phyloP scores from a whole-genome alignment of 1,140 invertebrate species.

The Tyrophagus putrescentiae region DNA sequence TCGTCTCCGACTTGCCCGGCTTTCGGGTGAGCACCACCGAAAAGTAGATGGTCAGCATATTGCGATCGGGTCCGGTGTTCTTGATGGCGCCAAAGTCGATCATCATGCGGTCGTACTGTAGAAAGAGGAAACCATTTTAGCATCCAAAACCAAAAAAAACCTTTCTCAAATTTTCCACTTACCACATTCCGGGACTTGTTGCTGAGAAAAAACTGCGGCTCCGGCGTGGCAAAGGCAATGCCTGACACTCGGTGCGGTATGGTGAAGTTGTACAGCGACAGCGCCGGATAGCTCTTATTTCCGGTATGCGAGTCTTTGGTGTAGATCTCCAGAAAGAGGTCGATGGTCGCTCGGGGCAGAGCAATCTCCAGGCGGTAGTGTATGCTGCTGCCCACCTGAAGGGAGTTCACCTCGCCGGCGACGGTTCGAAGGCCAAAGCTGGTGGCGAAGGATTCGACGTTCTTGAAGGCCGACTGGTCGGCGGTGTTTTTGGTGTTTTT shows the following conservation, averaged over 20 bases:
- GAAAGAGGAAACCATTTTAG: conserved; percentile 20
- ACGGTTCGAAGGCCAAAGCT: conserved; percentile 22
- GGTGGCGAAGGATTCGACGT: conserved; percentile 5
- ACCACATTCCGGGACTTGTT: conserved; percentile 24
- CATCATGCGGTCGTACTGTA: conserved; percentile 35
- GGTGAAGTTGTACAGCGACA: conserved; percentile 26
- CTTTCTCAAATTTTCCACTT: not conserved
- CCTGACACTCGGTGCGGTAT: conserved; percentile 19
- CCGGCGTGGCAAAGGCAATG: conserved; percentile 11
- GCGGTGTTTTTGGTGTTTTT: not conserved
- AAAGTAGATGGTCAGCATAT: conserved; percentile 30
- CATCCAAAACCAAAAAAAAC: conserved; percentile 1
- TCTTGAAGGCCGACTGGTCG: not conserved
- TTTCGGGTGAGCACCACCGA: conserved; percentile 33
- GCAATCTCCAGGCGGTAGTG: conserved; percentile 22
- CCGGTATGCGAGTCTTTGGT: conserved; percentile 27
- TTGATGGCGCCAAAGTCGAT: conserved; percentile 35
- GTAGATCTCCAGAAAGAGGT: conserved; percentile 29
- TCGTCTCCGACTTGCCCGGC: conserved; percentile 22
- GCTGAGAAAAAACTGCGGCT: conserved; percentile 21
- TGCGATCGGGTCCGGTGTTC: conserved; percentile 26
- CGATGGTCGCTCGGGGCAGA: conserved; percentile 26
- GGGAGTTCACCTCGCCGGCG: conserved; percentile 20
- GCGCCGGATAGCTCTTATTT: conserved; percentile 21
- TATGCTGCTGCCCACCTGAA: conserved; percentile 21